Evolutionary conservation across 1,140 invertebrate species (phyloP).

Genomic region (Hestina assimilis): DNA sequence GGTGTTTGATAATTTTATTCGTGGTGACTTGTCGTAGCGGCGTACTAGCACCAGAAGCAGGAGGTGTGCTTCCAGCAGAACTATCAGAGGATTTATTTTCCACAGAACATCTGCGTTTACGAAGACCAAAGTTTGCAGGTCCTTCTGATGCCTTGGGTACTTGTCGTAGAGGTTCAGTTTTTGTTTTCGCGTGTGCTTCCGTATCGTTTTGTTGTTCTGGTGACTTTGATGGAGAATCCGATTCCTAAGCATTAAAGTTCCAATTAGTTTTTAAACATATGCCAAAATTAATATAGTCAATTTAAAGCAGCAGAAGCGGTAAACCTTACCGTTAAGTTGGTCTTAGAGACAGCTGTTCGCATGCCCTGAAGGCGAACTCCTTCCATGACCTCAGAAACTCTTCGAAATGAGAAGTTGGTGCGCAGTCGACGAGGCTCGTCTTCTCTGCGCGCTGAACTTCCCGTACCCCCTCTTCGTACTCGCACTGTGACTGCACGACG

Average conservation of each 20-base stretch:
- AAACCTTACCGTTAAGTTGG: conserved; percentile 47
- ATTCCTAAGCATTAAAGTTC: conserved; percentile 43
- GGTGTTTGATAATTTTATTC: conserved; percentile 65
- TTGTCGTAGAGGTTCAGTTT: conserved; percentile 50
- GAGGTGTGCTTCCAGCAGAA: conserved; percentile 77
- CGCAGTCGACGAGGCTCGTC: conserved; percentile 82
- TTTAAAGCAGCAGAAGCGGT: not conserved
- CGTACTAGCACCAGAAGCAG: conserved; percentile 75
- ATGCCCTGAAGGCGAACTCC: conserved; percentile 69
- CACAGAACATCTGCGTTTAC: conserved; percentile 79
- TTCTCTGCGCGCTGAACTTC: conserved; percentile 39
- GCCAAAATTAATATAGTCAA: not conserved
- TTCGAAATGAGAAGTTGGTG: conserved; percentile 71
- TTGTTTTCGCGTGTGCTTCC: conserved; percentile 53
- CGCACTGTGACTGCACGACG: conserved; percentile 64
- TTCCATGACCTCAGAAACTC: conserved; percentile 75
- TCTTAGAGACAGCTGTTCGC: conserved; percentile 52
- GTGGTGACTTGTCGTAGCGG: conserved; percentile 62
- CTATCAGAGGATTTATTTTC: conserved; percentile 78
- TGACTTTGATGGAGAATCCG: conserved; percentile 55
- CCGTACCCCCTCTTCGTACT: conserved; percentile 53
- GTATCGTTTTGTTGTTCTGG: conserved; percentile 53
- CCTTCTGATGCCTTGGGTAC: conserved; percentile 43
- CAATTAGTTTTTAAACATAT: not conserved
- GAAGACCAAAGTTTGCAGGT: conserved; percentile 64